A percentile compares a stretch with the other conserved stretches of the same genome.
phyloP scores from a whole-genome alignment of 2,888 invertebrate genomes.

The Leucophenga maculata region DNA sequence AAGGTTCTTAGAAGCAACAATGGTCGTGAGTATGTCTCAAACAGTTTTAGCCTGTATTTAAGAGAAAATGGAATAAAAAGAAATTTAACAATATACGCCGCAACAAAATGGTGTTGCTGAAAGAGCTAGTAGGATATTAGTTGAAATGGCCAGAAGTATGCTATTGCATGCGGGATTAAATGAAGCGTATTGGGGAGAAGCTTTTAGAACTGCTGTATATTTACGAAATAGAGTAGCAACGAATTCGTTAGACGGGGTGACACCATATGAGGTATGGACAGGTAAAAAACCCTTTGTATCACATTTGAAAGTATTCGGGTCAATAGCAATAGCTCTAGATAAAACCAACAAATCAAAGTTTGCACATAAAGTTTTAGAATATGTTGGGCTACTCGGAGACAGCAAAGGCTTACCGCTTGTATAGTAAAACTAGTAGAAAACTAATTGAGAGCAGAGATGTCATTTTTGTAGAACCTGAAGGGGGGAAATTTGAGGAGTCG shows the following conservation, averaged over 20 bases:
- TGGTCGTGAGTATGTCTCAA: too few relatives aligned
- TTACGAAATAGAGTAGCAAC: slow-evolving; percentile 21
- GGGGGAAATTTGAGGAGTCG: background rate
- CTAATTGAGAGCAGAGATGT: slow-evolving; percentile 15
- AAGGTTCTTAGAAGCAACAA: too few relatives aligned
- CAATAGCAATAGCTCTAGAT: too few relatives aligned
- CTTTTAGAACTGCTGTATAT: slow-evolving; percentile 25
- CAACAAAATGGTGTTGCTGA: slow-evolving; percentile 39
- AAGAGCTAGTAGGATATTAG: slow-evolving; percentile 30
- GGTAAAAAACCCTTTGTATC: slow-evolving; percentile 21
- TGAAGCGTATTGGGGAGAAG: slow-evolving; percentile 26
- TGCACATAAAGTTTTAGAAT: slow-evolving; percentile 19
- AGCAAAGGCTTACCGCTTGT: slow-evolving; percentile 25
- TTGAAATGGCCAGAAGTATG: slow-evolving; percentile 39
- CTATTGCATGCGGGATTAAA: slow-evolving; percentile 25
- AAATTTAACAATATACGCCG: slow-evolving; percentile 31
- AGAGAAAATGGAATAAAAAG: too few relatives aligned
- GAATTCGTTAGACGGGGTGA: slow-evolving; percentile 11
- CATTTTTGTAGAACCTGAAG: background rate
- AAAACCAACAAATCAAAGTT: slow-evolving; percentile 25
- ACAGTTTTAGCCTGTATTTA: too few relatives aligned
- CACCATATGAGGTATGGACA: slow-evolving; percentile 24
- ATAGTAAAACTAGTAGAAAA: background rate
- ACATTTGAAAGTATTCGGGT: too few relatives aligned
- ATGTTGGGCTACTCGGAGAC: slow-evolving; percentile 16